A percentile compares a stretch with the other conserved stretches of the same genome.
Evolutionary conservation across 2,797 vertebrate species (phyloP).

Genomic region (Vultur gryphus): DNA sequence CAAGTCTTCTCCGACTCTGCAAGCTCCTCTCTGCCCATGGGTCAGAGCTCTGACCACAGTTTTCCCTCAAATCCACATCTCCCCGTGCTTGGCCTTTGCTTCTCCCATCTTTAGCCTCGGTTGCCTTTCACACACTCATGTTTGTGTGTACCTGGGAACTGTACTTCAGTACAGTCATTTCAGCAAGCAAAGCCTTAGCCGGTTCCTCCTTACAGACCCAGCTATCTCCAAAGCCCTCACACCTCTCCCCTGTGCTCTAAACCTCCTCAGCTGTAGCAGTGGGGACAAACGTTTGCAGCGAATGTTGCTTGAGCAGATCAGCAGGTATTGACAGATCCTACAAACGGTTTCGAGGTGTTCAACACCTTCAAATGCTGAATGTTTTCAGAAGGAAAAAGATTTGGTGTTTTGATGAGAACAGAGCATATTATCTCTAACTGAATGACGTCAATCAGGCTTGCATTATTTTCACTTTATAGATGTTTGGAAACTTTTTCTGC

Average conservation of each 20-base stretch:
- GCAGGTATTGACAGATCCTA: background rate
- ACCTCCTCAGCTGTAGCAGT: background rate
- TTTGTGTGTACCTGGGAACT: fast-evolving
- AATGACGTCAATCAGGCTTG: background rate
- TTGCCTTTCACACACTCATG: background rate
- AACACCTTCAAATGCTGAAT: background rate
- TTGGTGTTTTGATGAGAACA: background rate
- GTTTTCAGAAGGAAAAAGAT: background rate
- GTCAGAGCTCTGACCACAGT: background rate
- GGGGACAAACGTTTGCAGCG: background rate
- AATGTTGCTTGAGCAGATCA: background rate
- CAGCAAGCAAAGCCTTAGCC: background rate
- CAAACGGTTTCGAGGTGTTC: background rate
- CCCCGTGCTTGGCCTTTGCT: background rate
- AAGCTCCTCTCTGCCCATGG: background rate
- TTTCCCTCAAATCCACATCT: background rate
- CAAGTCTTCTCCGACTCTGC: background rate
- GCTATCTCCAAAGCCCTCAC: background rate
- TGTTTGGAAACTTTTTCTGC: background rate
- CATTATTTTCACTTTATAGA: background rate
- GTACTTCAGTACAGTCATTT: background rate
- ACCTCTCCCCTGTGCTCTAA: background rate
- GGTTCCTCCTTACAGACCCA: background rate
- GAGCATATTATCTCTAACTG: background rate
- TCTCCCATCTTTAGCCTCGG: background rate